Base-by-base conservation (phyloP, 1,140 invertebrate genomes). In the Conus ventricosus region DNA sequence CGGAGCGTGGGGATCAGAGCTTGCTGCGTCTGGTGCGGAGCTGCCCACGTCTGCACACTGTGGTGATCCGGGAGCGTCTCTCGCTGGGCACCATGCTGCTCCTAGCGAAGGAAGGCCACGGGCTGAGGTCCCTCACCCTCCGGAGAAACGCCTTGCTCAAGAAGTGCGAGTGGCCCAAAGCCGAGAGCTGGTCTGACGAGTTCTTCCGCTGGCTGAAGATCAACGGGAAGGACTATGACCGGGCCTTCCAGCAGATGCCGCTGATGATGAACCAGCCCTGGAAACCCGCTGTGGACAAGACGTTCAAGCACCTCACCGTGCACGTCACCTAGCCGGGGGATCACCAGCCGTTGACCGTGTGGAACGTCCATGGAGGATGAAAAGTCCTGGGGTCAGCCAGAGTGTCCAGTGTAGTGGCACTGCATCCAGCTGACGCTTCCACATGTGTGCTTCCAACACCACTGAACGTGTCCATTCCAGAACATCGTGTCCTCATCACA, bases 81-180 rank as follows among this genome's bases (percentile, higher is more conserved):
- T 98, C 97, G 2, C 98, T 97, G 0, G 96, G 97, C 0, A 98
- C 97, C 2, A 95, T 98, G 20, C 94, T 98, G 53, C 95, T 98
- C 23, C 95, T 98, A 53, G 97, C 97, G 0, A 87, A 87, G 13
- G 90, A 93, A 81, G 96, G 96, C 1, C 27, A 8, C 20, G 96
- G 96, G 5, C 95, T 98, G 51, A 95, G 95, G 57, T 95, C 95
- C 63, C 95, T 98, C 1, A 96, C 97, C 87, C 96, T 98, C 0
- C 95, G 98, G 78, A 95, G 96, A 75, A 97, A 98, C 93, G 97
- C 96, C 2, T 96, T 95, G 5, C 87, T 95, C 23, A 93, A 94
- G 89, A 91, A 89, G 85, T 90, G 88, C 53, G 94, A 95, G 67
- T 94, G 94, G 93, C 94, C 93, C 13, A 89, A 88, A 87, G 96